Evolutionary conservation across 1,140 invertebrate genomes (phyloP), one percentile per base, ranked within the genome.

Genomic region (Aphaenogaster rudis): DNA sequence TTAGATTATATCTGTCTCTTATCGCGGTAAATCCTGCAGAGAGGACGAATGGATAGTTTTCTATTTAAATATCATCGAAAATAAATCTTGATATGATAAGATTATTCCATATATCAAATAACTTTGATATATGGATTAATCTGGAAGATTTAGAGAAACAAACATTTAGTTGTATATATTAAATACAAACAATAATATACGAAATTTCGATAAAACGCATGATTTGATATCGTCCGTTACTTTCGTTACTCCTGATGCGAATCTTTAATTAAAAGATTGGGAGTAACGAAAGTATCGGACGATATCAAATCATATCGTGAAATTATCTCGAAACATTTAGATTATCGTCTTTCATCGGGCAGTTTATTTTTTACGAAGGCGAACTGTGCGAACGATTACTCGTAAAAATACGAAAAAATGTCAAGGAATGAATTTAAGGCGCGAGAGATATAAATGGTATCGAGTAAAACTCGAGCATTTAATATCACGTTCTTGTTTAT

Each of bases 171-270:
- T 28, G 15, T 59, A 71, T 54, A 39, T 76, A 15, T 61, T 28
- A 77, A 78, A 78, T 63, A 63, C 0, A 77, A 61, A 77, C 11
- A 54, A 42, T 63, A 48, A 78, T 64, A 45, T 6, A 45, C 2
- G 3, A 36, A 50, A 48, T 64, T 28, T 64, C 1, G 28, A 64
- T 78, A 36, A 79, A 63, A 28, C 28, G 28, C 0, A 28, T 28
- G 28, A 28, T 28, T 28, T 28, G 28, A 28, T 28, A 28, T 28
- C 28, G 28, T 28, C 28, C 28, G 28, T 28, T 28, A 28, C 28
- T 28, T 28, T 28, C 28, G 28, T 28, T 28, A 28, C 28, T 28
- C 28, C 28, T 0, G 28, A 28, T 28, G 28, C 28, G 28, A 28
- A 28, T 48, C 6, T 79, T 78, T 64, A 13, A 39, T 64, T 79